Conservation (phyloP, 1,140 invertebrate genomes). For the Apocrypta bakeri region DNA sequence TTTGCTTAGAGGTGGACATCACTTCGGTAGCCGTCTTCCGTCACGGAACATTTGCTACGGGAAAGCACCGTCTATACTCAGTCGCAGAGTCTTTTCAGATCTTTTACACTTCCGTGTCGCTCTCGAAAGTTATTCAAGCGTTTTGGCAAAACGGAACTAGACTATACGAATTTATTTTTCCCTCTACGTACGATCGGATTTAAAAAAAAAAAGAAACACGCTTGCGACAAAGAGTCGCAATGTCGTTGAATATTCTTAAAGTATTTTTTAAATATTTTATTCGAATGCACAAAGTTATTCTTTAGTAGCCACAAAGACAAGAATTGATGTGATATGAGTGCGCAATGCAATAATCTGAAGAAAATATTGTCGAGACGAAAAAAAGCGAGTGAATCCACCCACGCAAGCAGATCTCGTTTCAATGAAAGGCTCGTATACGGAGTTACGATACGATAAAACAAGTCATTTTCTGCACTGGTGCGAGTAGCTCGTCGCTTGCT, state of each 20-base stretch:
- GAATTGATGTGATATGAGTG: neutral
- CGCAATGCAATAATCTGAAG: neutral
- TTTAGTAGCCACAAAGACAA: neutral
- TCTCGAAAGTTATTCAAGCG: slow-evolving; percentile 39
- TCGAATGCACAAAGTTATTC: neutral
- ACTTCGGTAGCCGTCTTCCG: slow-evolving; percentile 58
- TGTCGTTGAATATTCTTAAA: too few species aligned
- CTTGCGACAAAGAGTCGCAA: too few species aligned
- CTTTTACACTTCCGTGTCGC: slow-evolving; percentile 52
- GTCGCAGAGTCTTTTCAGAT: slow-evolving; percentile 56
- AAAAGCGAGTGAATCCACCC: slow-evolving; percentile 19
- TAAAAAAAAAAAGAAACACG: slow-evolving; percentile 10
- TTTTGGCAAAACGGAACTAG: slow-evolving; percentile 26
- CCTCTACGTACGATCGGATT: neutral
- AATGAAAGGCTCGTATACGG: slow-evolving; percentile 39
- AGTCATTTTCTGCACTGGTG: slow-evolving; percentile 50
- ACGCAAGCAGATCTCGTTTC: slow-evolving; percentile 39
- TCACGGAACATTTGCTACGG: slow-evolving; percentile 66
- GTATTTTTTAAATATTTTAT: neutral
- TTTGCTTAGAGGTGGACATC: slow-evolving; percentile 55
- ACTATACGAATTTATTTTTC: slow-evolving; percentile 43
- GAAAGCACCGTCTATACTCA: slow-evolving; percentile 54
- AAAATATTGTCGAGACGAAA: neutral
- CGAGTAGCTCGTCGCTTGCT: slow-evolving; percentile 2
- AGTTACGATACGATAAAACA: slow-evolving; percentile 67